Evolutionary conservation across 2,888 invertebrate species (phyloP), one percentile per base, ranked within the genome.

Genomic region (Terebella lapidaria): DNA sequence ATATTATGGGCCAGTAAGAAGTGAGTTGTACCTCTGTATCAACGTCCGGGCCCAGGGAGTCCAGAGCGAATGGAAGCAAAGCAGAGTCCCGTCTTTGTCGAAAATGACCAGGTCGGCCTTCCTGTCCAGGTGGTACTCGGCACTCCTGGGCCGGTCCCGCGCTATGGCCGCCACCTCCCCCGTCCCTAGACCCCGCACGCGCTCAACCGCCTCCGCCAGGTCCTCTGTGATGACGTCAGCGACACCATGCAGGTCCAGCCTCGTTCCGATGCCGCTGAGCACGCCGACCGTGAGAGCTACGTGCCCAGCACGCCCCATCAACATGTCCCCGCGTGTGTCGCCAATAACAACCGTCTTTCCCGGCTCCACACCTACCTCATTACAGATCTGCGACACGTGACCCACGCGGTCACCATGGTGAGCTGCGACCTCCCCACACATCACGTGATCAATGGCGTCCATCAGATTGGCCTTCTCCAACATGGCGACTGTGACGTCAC

Each of bases 1-100:
- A n/a, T n/a, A n/a, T n/a, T n/a, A n/a, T n/a, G n/a, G n/a, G n/a
- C n/a, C n/a, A n/a, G n/a, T n/a, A n/a, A n/a, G n/a, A n/a, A n/a
- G n/a, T n/a, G n/a, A n/a, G n/a, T n/a, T n/a, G 55, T 61, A 80
- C 81, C 74, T 78, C 64, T 70, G 65, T 20, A 74, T 72, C 1
- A 81, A 67, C 24, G 71, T 66, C 29, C 74, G 70, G 3, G 77
- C 70, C 81, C 81, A 83, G 4, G 80, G 74, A 15, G 77, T 70
- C 77, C 82, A 81, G 71, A 78, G 76, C 25, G 74, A 72, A 61
- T 82, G 74, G 59, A 81, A 79, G 66, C 81, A 81, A 22, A 83
- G 70, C 30, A 83, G 70, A 2, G 83, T 83, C 2, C 83, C 83
- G 65, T 82, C 81, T 57, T 83, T 81, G 69, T 83, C 83, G 70